Percentiles rank a stretch among this genome's conserved stretches.
Evolutionary conservation across 2,113 vertebrate genomes (phyloP).

Genomic region (Corydoras maculifer): DNA sequence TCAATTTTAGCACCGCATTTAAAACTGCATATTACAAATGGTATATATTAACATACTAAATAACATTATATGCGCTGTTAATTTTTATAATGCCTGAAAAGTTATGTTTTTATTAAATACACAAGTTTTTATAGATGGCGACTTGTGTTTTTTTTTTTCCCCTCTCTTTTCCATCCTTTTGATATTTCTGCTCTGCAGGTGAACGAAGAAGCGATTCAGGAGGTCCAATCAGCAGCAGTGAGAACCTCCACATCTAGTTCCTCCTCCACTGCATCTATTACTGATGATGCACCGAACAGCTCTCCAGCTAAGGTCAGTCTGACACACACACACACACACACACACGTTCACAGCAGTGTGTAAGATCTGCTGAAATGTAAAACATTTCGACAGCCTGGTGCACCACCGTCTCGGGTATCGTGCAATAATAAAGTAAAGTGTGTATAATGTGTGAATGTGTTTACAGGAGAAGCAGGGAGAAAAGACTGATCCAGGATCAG

Average conservation of each 20-base stretch:
- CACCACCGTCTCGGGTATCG: too few relatives aligned
- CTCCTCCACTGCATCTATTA: conserved; percentile 61
- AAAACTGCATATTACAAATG: too few relatives aligned
- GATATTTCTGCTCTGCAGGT: conserved; percentile 44
- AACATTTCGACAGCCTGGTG: background rate
- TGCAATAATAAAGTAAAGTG: too few relatives aligned
- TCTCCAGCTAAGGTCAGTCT: conserved; percentile 56
- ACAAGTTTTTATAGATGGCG: too few relatives aligned
- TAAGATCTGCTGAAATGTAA: background rate
- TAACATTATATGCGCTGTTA: too few relatives aligned
- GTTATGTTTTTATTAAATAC: too few relatives aligned
- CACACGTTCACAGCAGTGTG: background rate
- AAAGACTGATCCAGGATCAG: background rate
- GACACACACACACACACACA: conserved; percentile 38
- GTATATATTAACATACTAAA: too few relatives aligned
- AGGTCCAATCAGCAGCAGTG: conserved; percentile 47
- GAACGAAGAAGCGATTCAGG: conserved; percentile 49
- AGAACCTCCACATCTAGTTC: conserved; percentile 64
- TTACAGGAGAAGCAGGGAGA: conserved; percentile 6
- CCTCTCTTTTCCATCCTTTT: background rate
- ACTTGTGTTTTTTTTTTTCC: background rate
- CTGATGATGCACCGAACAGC: conserved; percentile 46
- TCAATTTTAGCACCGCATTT: too few relatives aligned
- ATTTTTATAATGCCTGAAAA: too few relatives aligned
- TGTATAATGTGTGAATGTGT: background rate